Base-by-base conservation (phyloP, 2,797 vertebrate species). In the Zenarchopterus dispar region DNA sequence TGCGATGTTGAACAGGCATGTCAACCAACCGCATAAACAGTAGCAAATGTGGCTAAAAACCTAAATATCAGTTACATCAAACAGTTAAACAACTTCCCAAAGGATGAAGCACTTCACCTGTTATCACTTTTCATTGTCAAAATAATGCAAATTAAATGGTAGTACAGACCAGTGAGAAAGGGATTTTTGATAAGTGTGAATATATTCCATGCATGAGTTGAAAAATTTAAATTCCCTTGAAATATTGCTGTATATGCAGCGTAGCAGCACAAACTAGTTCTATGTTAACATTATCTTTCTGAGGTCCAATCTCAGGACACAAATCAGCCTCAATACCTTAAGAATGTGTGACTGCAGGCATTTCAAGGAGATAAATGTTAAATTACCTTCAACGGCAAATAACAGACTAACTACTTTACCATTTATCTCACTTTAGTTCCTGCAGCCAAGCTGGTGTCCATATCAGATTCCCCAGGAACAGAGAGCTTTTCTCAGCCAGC, bases 351-450 rank as follows among this genome's bases (percentile, higher is more conserved):
- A 78, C 84, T 73, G 73, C 68, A 50, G 78, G 69, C 84, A 65
- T 64, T 80, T 78, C 59, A 53, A 49, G 43, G 69, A 83, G 75
- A 88, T 84, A 88, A 86, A 79, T 77, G 67, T 64, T 84, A 82
- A 75, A 81, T 80, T 90, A 85, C 84, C 74, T 89, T 80, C 69
- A 77, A 74, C 82, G 62, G 73, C 62, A 77, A 84, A 84, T 69
- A 82, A 86, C 80, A 70, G 79, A 82, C 81, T 56, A 77, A 86
- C 81, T 83, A 85, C 80, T 88, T 84, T 77, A 82, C 84, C 80
- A 91, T 90, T 90, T 89, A 91, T 93, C 88, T 90, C 89, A 88
- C 86, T 91, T 86, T 85, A 84, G 82, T 88, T 90, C 70, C 81
- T 78, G 77, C 77, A 81, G 80, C 83, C 90, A 84, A 73, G 84